These are phyloP conservation scores for Gasterosteus nipponicus DNA, from an alignment of 2,113 vertebrate species.

Conservation along the genomic window DNA sequence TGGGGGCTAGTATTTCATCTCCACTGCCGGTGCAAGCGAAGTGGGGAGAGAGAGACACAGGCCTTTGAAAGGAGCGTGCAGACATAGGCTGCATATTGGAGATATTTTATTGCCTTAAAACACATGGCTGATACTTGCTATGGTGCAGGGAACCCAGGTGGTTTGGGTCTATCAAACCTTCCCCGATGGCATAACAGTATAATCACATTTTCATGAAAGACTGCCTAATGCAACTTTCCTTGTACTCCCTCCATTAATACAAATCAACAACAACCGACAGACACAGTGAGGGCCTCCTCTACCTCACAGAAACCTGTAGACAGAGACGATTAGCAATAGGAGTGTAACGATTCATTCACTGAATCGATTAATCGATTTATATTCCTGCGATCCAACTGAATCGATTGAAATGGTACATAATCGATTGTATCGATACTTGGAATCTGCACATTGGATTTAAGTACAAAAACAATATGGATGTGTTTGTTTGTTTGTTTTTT, in stretches of 20 bases:
- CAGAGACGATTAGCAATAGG: slow-evolving; percentile 26
- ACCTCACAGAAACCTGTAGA: slow-evolving; percentile 22
- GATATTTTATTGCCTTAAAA: slow-evolving; percentile 78
- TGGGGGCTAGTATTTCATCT: slow-evolving; percentile 83
- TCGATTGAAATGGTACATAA: too few species aligned
- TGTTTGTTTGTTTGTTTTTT: too few species aligned
- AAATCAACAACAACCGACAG: slow-evolving; percentile 22
- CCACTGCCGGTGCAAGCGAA: slow-evolving; percentile 78
- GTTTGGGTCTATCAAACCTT: slow-evolving; percentile 44
- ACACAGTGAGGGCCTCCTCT: slow-evolving; percentile 4
- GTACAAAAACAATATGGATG: too few species aligned
- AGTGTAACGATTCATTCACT: too few species aligned
- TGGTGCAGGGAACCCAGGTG: slow-evolving; percentile 43
- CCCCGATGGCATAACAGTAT: slow-evolving; percentile 38
- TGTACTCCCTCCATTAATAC: background rate
- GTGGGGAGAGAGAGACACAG: slow-evolving; percentile 71
- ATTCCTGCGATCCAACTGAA: too few species aligned
- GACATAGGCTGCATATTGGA: slow-evolving; percentile 78
- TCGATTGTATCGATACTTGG: too few species aligned
- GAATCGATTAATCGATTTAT: too few species aligned
- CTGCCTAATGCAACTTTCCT: slow-evolving; percentile 31
- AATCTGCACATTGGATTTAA: too few species aligned
- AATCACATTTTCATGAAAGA: slow-evolving; percentile 57
- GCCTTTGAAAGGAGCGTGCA: slow-evolving; percentile 71
- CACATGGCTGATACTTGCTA: slow-evolving; percentile 59